Conservation (phyloP, 2,888 invertebrate species). For the Dasysyrphus albostriatus region DNA sequence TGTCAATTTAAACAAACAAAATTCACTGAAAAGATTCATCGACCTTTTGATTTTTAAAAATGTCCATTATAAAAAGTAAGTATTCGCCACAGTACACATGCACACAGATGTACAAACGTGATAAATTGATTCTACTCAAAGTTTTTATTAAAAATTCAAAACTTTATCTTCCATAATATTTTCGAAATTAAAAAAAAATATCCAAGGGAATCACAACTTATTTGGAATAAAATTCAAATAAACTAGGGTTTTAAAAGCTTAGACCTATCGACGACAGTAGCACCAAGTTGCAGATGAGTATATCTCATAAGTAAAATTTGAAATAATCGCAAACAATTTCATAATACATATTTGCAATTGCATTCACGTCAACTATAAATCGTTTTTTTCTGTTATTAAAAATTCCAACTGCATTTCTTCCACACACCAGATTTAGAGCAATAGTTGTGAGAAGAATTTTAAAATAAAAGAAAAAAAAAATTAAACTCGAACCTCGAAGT, state of each 20-base stretch:
- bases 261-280: background rate
- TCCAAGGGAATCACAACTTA: too few relatives aligned
- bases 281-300: background rate
- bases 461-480: slow-evolving; percentile 49
- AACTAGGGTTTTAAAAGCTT: background rate
- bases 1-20: too few relatives aligned
- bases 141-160: background rate
- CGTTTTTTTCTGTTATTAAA: slow-evolving; percentile 24
- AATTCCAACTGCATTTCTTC: slow-evolving; percentile 56
- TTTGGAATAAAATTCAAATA: too few relatives aligned
- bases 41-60: too few relatives aligned
- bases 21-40: too few relatives aligned
- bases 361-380: slow-evolving; percentile 22
- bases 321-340: slow-evolving; percentile 32
- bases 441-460: slow-evolving; percentile 55
- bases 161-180: background rate
- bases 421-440: slow-evolving; percentile 60
- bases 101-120: too few relatives aligned
- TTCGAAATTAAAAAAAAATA: too few relatives aligned
- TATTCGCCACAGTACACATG: too few relatives aligned
- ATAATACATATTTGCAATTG: slow-evolving; percentile 38
- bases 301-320: background rate
- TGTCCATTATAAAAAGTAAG: too few relatives aligned
- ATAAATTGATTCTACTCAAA: too few relatives aligned
- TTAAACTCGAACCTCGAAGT: slow-evolving; percentile 45